Base-by-base conservation (phyloP, 2,797 vertebrate species). In the Chromobotia macracanthus region DNA sequence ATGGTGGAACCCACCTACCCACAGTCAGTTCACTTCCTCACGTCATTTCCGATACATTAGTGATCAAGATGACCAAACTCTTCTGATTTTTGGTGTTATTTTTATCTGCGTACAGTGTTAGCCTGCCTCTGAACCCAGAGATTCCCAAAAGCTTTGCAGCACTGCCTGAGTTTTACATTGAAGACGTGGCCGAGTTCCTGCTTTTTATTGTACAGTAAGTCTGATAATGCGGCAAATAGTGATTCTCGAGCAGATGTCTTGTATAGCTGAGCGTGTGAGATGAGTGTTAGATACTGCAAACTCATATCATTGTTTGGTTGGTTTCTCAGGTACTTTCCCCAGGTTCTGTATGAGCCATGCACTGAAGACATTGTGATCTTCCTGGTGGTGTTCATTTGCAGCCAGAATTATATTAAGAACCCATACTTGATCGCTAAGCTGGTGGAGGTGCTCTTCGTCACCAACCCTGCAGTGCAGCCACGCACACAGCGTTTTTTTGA, bases 201-300 rank as follows among this genome's bases (percentile, higher is more conserved):
- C 98, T 99, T 95, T 99, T 99, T 92, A 96, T 98, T 87, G 97
- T 99, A 93, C 98, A 99, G 98, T 99, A 94, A 97, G 98, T 98
- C 70, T 9, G 5, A 25, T 46, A 53, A 19, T n/a, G 31, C 3
- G 21, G 63, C 50, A 19, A 63, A 15, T 55, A 41, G 2, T 56
- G 19, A 44, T 64, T 65, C 3, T 16, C 8, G 48, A 16, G 25
- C 44, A 70, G 6, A 38, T 9, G 51, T 21, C 35, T 12, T 53
- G 44, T 5, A 8, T 8, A 41, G 38, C 9, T 51, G 53, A 21
- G 19, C 10, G 55, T 23, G 8, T 19, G n/a, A 21, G 53, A 41
- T 41, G 38, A 1, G 7, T 38, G 38, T 41, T 9, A 4, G 10
- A 21, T 56, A 10, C 19, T 19, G 19, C 53, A 55, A 2, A 55